These are phyloP conservation scores for Zingel zingel DNA, from an alignment of 2,113 vertebrate species.

Conservation along the genomic window DNA sequence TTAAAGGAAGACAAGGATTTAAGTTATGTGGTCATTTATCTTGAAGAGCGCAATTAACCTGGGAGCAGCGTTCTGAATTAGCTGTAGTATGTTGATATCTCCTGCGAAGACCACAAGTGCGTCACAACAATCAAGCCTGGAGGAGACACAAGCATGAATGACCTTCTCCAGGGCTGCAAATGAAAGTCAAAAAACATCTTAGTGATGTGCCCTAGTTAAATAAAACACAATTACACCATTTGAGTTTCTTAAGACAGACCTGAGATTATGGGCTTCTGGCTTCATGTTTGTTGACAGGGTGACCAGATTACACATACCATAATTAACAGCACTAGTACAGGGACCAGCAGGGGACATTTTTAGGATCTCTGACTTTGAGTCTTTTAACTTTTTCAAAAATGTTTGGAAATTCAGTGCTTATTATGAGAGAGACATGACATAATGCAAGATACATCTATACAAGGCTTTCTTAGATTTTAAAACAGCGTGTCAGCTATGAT, in stretches of 20 bases:
- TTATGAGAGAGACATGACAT: neutral
- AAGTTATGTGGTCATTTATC: slow-evolving; percentile 26
- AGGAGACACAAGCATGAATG: slow-evolving; percentile 8
- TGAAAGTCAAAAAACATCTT: neutral
- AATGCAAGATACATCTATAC: neutral
- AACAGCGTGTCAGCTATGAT: neutral
- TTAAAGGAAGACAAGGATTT: slow-evolving; percentile 16
- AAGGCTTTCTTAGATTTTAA: neutral
- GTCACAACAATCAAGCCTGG: slow-evolving; percentile 22
- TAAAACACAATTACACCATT: neutral
- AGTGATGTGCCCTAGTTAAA: neutral
- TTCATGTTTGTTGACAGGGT: slow-evolving; percentile 3
- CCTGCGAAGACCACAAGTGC: neutral
- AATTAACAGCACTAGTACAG: neutral
- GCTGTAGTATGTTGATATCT: slow-evolving; percentile 25
- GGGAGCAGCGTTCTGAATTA: slow-evolving; percentile 1
- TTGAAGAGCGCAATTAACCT: slow-evolving; percentile 25
- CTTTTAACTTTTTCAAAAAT: neutral
- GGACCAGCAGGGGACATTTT: neutral
- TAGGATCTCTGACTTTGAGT: neutral
- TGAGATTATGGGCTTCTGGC: neutral
- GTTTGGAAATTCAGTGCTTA: neutral
- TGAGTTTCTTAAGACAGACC: neutral
- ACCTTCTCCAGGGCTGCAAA: slow-evolving; percentile 25
- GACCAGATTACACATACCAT: neutral